Base-by-base conservation (phyloP, 1,140 invertebrate species). In the Coelopa frigida region DNA sequence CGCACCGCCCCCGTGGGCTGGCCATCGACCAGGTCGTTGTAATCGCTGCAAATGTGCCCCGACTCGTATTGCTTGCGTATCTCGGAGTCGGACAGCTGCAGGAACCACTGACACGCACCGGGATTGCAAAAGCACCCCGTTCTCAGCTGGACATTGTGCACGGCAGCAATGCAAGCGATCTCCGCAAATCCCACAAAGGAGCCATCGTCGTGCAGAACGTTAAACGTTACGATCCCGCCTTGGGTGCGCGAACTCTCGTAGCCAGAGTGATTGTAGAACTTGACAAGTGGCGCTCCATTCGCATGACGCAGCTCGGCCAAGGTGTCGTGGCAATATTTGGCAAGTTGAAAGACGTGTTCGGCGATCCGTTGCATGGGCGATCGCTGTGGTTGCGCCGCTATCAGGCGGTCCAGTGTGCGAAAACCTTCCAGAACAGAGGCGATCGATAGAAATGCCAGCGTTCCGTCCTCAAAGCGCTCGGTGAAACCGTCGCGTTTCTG, bases 41-140 rank as follows among this genome's bases (percentile, higher is more conserved):
- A 78, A 67, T 97, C 94, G 0, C 94, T 92, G 74, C 94, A 98
- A 24, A 87, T 80, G 68, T 96, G 94, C 6, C 94, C 94, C 26
- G 83, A 78, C 69, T 87, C 77, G 68, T 83, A 90, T 62, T 94
- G 88, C 17, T 77, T 72, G 52, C 80, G 79, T 46, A 95, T 73
- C 29, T 88, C 80, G 4, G 80, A 63, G 31, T 82, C 75, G 0
- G 78, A 77, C 7, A 94, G 67, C 3, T 75, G 69, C 20, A 98
- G 72, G 64, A 89, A 85, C 26, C 80, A 73, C 70, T 95, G 87
- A 71, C 95, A 98, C 5, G 93, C 89, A 15, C 94, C 95, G 5
- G 93, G 86, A 74, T 98, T 98, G 68, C 95, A 98, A 65, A 96
- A 94, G 68, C 94, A 98, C 1, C 94, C 94, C 3, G 89, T 94